phyloP scores from a whole-genome alignment of 2,797 vertebrate species.

The Cirrhinus molitorella region DNA sequence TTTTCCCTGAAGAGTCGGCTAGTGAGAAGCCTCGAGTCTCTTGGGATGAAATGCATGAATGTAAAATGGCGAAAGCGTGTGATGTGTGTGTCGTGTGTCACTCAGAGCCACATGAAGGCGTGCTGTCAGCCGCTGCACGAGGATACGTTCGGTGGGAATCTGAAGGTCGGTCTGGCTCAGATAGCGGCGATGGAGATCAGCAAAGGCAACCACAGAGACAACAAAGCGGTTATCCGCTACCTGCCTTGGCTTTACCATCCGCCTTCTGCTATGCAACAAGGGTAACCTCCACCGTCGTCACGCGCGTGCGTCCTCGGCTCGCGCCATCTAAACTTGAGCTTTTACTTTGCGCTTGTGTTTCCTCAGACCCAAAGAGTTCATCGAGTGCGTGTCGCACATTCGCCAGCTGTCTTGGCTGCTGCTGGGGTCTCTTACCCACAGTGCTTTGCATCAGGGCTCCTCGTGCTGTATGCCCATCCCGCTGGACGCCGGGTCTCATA shows the following conservation, averaged over 20 bases:
- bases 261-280: constrained; percentile 98
- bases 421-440: constrained; percentile 95
- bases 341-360: not conserved
- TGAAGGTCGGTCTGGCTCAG: constrained; percentile 97
- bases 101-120: constrained; percentile 98
- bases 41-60: not conserved
- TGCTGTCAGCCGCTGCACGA: constrained; percentile 98
- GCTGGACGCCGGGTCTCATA: constrained; percentile 95
- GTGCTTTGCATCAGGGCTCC: constrained; percentile 92
- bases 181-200: constrained; percentile 99
- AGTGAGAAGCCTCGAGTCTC: not conserved
- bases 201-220: constrained; percentile 97
- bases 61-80: not conserved
- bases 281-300: constrained; percentile 78
- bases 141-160: constrained; percentile 97
- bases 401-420: constrained; percentile 98
- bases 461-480: constrained; percentile 97
- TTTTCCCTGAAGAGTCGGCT: not conserved
- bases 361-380: constrained; percentile 96
- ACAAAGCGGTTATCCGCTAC: constrained; percentile 95
- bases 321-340: too few species aligned
- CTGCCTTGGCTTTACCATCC: constrained; percentile 98
- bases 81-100: not conserved
- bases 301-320: not conserved
- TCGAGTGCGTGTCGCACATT: constrained; percentile 98